Conservation (phyloP, 2,888 invertebrate genomes). For the Drosophila flavopinicola region DNA sequence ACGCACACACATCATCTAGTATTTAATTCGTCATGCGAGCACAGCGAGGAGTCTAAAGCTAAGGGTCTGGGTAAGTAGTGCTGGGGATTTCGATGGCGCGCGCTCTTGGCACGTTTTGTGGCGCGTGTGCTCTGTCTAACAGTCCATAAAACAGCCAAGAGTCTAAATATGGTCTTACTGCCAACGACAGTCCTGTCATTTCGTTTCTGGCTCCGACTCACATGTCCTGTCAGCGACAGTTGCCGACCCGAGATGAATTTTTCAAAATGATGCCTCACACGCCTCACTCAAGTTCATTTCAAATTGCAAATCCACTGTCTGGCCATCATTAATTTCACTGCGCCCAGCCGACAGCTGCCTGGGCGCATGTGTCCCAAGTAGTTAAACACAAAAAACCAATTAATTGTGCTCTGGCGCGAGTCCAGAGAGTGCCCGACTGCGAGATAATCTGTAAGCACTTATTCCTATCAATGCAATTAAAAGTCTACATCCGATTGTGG, state of each 20-base stretch:
- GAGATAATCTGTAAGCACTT: neutral
- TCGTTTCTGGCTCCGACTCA: conserved; percentile 22
- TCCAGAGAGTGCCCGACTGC: too few relatives aligned
- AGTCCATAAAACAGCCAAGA: conserved; percentile 44
- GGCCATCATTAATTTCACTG: conserved; percentile 66
- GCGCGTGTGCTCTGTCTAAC: conserved; percentile 39
- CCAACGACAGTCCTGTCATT: conserved; percentile 46
- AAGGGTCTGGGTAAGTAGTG: conserved; percentile 3
- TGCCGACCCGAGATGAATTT: neutral
- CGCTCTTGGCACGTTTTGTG: conserved; percentile 44
- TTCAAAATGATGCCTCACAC: neutral
- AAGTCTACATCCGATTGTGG: neutral
- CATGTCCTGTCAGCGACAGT: conserved; percentile 27
- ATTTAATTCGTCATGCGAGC: neutral
- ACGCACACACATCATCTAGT: conserved; percentile 9
- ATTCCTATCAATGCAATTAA: neutral
- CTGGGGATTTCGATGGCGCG: conserved; percentile 1
- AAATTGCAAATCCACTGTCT: conserved; percentile 62
- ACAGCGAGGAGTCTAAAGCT: neutral
- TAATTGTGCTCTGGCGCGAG: neutral
- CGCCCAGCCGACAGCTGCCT: conserved; percentile 13
- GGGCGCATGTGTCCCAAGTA: neutral
- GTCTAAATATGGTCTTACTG: conserved; percentile 39
- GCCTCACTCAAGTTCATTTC: conserved; percentile 18
- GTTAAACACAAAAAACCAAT: neutral